Evolutionary conservation across 2,888 invertebrate genomes (phyloP).

Genomic region (Adelognathus sp.): DNA sequence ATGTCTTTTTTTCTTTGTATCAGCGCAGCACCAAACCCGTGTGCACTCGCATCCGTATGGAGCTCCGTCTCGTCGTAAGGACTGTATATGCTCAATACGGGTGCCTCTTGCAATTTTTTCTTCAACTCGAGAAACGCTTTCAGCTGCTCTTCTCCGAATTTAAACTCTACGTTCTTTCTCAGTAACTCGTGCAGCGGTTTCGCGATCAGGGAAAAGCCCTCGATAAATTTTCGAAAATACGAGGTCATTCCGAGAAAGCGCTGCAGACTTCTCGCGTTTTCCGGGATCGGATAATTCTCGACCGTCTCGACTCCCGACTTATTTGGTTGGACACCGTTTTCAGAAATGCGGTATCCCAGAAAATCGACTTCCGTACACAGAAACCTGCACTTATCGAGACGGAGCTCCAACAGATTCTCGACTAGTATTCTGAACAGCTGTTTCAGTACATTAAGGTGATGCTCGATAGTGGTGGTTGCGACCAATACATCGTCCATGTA

Average conservation of each 20-base stretch:
- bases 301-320: neutral
- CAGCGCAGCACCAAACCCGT: conserved; percentile 70
- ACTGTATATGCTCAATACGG: conserved; percentile 69
- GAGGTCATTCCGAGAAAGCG: conserved; percentile 58
- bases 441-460: neutral
- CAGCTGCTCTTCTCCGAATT: conserved; percentile 62
- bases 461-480: neutral
- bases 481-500: conserved; percentile 8
- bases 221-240: conserved; percentile 65
- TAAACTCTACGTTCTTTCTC: conserved; percentile 54
- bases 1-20: conserved; percentile 67
- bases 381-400: conserved; percentile 53
- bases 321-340: neutral
- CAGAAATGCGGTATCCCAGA: conserved; percentile 46
- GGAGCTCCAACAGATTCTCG: conserved; percentile 6
- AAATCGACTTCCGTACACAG: conserved; percentile 39
- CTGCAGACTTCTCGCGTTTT: conserved; percentile 52
- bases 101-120: conserved; percentile 50
- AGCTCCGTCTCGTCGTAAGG: conserved; percentile 69
- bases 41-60: conserved; percentile 71
- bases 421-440: neutral
- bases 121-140: conserved; percentile 60
- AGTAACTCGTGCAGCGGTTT: conserved; percentile 67
- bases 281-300: conserved; percentile 58
- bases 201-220: conserved; percentile 58